Conservation (phyloP, 2,113 vertebrate species). For the Menidia beryllina region DNA sequence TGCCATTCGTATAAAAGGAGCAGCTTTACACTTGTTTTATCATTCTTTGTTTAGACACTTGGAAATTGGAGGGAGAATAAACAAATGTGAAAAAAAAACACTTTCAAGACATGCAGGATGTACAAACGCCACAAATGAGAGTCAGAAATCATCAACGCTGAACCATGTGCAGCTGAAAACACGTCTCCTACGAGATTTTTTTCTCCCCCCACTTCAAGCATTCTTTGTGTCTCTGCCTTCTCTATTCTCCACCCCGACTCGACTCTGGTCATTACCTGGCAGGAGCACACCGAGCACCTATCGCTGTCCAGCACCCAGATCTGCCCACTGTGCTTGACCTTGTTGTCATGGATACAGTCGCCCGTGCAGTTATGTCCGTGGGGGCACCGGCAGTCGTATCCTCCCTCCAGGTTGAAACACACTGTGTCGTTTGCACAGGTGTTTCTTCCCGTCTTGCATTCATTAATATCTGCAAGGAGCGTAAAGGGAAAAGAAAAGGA, state of each 20-base stretch:
- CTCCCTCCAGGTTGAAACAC: constrained; percentile 98
- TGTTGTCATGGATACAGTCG: constrained; percentile 93
- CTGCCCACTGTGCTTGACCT: constrained; percentile 96
- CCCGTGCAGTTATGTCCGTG: constrained; percentile 98
- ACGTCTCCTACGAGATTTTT: constrained; percentile 13
- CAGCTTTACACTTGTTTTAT: constrained; percentile 21
- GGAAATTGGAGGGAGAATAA: constrained; percentile 18
- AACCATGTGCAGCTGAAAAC: background rate
- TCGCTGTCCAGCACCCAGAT: constrained; percentile 98
- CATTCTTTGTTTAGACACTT: constrained; percentile 38
- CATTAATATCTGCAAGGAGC: constrained; percentile 90
- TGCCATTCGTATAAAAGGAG: constrained; percentile 18
- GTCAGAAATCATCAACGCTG: background rate
- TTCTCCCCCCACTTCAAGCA: background rate
- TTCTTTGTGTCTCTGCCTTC: background rate
- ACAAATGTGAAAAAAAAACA: background rate
- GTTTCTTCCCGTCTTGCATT: constrained; percentile 94
- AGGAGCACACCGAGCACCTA: constrained; percentile 96
- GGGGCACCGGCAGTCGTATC: constrained; percentile 98
- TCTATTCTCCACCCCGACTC: background rate
- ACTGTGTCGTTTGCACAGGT: constrained; percentile 97
- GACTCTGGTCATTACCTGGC: constrained; percentile 84
- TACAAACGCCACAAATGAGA: constrained; percentile 4
- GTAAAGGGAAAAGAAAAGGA: constrained; percentile 26
- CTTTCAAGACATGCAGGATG: background rate